Evolutionary conservation across 2,888 invertebrate genomes (phyloP).

Genomic region (Apodemia duryi): DNA sequence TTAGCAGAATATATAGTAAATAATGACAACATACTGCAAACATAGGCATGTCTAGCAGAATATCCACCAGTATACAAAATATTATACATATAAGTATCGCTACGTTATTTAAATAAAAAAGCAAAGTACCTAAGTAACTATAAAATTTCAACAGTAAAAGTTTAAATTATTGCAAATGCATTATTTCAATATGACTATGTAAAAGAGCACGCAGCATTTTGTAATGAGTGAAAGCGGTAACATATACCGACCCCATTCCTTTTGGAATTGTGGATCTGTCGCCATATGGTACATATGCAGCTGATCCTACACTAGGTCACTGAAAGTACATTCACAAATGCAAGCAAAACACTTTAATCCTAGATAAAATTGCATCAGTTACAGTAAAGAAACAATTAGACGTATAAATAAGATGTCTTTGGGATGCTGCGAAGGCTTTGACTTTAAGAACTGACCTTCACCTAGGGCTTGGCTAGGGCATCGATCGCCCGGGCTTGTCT

Average conservation of each 20-base stretch:
- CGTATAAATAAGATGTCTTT: slow-evolving; percentile 26
- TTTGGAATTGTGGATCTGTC: slow-evolving; percentile 65
- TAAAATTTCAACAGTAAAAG: neutral
- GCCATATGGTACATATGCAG: slow-evolving; percentile 68
- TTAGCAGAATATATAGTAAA: neutral
- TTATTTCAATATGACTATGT: slow-evolving; percentile 26
- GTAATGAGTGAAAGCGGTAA: slow-evolving; percentile 74
- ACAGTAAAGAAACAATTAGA: too few species aligned
- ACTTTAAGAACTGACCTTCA: slow-evolving; percentile 68
- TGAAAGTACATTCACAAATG: slow-evolving; percentile 23
- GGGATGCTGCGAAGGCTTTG: slow-evolving; percentile 41
- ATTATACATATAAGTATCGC: too few species aligned
- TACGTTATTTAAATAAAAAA: neutral
- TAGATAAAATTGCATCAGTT: neutral
- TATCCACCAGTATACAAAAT: neutral
- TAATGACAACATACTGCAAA: neutral
- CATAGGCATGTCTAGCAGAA: neutral
- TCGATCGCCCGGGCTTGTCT: slow-evolving; percentile 60
- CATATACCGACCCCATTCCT: slow-evolving; percentile 74
- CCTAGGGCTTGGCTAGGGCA: slow-evolving; percentile 61
- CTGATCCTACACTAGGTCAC: slow-evolving; percentile 53
- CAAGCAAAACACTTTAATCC: neutral
- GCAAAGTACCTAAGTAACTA: neutral
- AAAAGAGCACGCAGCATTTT: slow-evolving; percentile 54
- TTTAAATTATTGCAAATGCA: slow-evolving; percentile 5